These are phyloP conservation scores for Collichthys lucidus DNA, from an alignment of 2,113 vertebrate species.

Conservation along the genomic window DNA sequence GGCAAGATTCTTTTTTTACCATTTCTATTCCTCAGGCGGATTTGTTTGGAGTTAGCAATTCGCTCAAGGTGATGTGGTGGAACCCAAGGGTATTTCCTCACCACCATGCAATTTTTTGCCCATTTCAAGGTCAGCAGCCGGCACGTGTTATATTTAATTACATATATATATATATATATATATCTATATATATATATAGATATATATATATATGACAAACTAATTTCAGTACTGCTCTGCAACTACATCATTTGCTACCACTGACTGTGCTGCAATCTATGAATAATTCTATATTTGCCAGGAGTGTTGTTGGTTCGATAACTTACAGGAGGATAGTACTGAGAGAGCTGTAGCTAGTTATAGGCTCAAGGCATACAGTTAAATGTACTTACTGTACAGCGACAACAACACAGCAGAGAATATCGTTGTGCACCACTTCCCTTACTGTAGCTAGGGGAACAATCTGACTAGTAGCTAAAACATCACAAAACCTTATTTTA, in stretches of 20 bases:
- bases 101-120: background rate
- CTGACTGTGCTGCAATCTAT: slow-evolving; percentile 46
- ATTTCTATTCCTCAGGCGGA: slow-evolving; percentile 29
- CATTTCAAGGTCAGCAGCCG: slow-evolving; percentile 24
- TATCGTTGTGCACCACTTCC: slow-evolving; percentile 45
- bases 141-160: slow-evolving; percentile 31
- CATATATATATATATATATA: slow-evolving; percentile 17
- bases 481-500: slow-evolving; percentile 13
- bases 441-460: slow-evolving; percentile 12
- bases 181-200: no score
- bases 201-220: no score
- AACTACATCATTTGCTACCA: slow-evolving; percentile 32
- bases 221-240: slow-evolving; percentile 12
- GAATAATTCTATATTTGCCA: slow-evolving; percentile 53
- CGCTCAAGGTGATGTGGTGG: slow-evolving; percentile 20
- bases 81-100: slow-evolving; percentile 8
- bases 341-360: slow-evolving; percentile 57
- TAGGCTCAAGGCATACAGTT: slow-evolving; percentile 55
- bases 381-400: slow-evolving; percentile 35
- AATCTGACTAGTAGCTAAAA: slow-evolving; percentile 43
- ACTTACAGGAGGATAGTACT: slow-evolving; percentile 47
- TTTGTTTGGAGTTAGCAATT: slow-evolving; percentile 6
- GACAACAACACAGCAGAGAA: slow-evolving; percentile 41
- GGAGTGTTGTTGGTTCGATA: slow-evolving; percentile 39
- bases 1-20: slow-evolving; percentile 3